Evolutionary conservation across 2,888 invertebrate species (phyloP).

Genomic region (Baronia brevicornis): DNA sequence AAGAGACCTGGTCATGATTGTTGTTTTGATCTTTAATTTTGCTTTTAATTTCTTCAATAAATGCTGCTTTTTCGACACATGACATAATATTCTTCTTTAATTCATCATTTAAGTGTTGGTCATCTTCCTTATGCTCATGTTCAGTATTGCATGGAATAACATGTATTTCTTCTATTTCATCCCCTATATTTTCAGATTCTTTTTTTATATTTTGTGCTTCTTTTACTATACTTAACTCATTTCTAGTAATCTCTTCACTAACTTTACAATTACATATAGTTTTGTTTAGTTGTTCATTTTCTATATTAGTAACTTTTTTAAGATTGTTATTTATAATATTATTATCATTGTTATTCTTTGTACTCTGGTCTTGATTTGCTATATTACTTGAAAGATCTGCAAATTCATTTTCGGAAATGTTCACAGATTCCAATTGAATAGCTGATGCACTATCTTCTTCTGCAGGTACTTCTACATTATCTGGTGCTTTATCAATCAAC

Average conservation of each 20-base stretch:
- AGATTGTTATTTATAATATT: constrained; percentile 39
- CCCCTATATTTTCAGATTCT: constrained; percentile 16
- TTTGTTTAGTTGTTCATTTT: constrained; percentile 66
- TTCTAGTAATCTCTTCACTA: constrained; percentile 29
- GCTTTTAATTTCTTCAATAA: constrained; percentile 61
- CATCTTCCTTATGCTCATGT: constrained; percentile 35
- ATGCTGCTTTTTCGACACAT: constrained; percentile 62
- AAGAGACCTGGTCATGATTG: constrained; percentile 54
- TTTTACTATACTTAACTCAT: constrained; percentile 24
- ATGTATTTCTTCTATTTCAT: constrained; percentile 38
- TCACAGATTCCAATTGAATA: constrained; percentile 20
- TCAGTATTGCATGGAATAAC: constrained; percentile 26
- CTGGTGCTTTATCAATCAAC: constrained; percentile 51
- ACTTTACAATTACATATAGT: constrained; percentile 39
- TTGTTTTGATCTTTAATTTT: constrained; percentile 41
- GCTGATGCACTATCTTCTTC: constrained; percentile 31
- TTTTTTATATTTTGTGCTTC: constrained; percentile 24
- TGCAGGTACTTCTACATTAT: constrained; percentile 50
- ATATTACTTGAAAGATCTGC: constrained; percentile 22
- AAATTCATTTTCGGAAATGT: constrained; percentile 21
- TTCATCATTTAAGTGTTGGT: constrained; percentile 49
- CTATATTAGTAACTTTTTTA: constrained; percentile 63
- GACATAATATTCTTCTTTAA: constrained; percentile 60
- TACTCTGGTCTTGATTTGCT: constrained; percentile 28
- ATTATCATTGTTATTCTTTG: constrained; percentile 38